These are phyloP conservation scores for Naso thynnoides DNA, from an alignment of 2,797 vertebrate species.

Conservation along the genomic window DNA sequence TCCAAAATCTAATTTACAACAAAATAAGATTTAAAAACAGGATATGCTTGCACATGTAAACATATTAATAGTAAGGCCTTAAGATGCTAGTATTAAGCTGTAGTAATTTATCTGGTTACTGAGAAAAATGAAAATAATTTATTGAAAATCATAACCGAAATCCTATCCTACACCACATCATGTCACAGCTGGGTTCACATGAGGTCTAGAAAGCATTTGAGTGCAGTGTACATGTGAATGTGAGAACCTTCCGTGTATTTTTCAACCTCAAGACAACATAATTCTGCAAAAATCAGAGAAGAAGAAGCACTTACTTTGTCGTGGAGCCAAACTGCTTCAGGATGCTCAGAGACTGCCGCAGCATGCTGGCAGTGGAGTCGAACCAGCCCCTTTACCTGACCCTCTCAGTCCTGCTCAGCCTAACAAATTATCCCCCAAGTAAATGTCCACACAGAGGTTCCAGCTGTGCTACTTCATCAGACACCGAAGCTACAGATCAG, in stretches of 20 bases:
- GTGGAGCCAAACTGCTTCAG: constrained; percentile 81
- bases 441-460: background rate
- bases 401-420: constrained; percentile 24
- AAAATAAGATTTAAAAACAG: no score
- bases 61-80: background rate
- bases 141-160: background rate
- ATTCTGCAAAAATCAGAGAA: background rate
- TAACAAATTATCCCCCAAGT: constrained; percentile 8
- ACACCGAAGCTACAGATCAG: background rate
- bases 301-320: constrained; percentile 71
- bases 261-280: no score
- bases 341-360: constrained; percentile 84
- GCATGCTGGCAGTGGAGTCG: constrained; percentile 69
- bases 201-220: background rate
- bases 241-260: background rate
- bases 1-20: no score
- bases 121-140: background rate
- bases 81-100: background rate
- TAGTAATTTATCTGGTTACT: background rate
- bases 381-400: constrained; percentile 52
- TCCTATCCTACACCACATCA: background rate
- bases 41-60: no score
- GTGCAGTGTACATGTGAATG: background rate
- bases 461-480: constrained; percentile 42
- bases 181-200: background rate